Conservation (phyloP, 2,888 invertebrate genomes). For the Smittia sp. region DNA sequence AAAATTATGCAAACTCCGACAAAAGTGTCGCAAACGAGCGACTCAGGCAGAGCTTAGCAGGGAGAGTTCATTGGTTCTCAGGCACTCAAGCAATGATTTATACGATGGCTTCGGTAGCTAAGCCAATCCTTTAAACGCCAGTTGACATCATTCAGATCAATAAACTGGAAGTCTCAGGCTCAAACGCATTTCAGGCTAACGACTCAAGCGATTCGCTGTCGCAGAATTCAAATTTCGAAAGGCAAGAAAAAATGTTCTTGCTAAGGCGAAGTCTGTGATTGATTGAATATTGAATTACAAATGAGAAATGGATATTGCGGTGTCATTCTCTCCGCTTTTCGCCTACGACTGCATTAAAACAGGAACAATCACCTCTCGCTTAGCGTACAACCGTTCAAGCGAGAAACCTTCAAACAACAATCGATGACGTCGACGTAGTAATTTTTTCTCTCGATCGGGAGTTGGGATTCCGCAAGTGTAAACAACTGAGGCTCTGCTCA, state of each 20-base stretch:
- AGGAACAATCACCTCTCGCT: conserved; percentile 9
- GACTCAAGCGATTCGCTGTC: no score
- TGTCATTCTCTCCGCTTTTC: neutral
- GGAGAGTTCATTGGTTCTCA: neutral
- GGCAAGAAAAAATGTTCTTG: no score
- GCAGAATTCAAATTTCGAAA: no score
- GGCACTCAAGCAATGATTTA: neutral
- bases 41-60: neutral
- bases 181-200: no score
- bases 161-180: no score
- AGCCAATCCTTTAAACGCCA: no score
- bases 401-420: neutral
- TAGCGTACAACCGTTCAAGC: neutral
- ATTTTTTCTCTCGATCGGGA: neutral
- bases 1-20: neutral
- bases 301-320: neutral
- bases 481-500: neutral
- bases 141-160: no score
- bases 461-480: neutral
- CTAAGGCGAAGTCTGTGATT: neutral
- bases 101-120: neutral
- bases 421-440: conserved; percentile 4
- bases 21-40: neutral
- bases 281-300: conserved; percentile 13
- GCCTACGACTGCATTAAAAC: neutral